Evolutionary conservation across 2,113 vertebrate species (phyloP).

Genomic region (Periophthalmodon schlosseri): DNA sequence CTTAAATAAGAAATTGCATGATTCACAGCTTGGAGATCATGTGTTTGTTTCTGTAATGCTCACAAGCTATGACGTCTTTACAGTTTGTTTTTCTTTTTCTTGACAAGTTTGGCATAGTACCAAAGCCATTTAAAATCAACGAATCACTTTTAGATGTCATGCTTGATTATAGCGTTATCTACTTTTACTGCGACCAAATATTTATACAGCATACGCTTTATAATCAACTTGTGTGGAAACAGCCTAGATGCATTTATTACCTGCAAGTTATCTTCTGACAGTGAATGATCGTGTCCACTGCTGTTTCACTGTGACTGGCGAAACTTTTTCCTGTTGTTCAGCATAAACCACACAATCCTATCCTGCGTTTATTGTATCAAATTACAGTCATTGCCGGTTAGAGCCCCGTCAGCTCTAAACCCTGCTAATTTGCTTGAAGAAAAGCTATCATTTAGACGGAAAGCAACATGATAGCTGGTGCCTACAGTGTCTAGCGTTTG

Average conservation of each 20-base stretch:
- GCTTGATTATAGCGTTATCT: neutral
- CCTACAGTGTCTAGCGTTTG: constrained; percentile 18
- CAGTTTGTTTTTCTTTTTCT: constrained; percentile 38
- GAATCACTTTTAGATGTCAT: no score
- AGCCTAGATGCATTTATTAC: neutral
- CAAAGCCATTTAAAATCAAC: neutral
- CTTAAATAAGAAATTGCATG: neutral
- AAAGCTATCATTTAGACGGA: neutral
- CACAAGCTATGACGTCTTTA: constrained; percentile 51
- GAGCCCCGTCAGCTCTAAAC: neutral
- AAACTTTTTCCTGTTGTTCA: constrained; percentile 51
- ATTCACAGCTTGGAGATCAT: constrained; percentile 14
- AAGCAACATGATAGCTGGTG: constrained; percentile 12
- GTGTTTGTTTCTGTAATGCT: constrained; percentile 46
- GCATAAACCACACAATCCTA: neutral
- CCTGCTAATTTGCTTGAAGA: neutral
- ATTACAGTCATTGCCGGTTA: neutral
- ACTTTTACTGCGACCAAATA: neutral
- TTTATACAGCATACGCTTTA: neutral
- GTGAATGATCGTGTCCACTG: neutral
- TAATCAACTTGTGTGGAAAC: neutral
- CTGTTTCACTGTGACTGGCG: constrained; percentile 10
- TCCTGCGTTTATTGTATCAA: neutral
- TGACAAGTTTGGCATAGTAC: neutral
- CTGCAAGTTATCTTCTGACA: no score